These are phyloP conservation scores for Sinelater perroti DNA, from an alignment of 2,888 invertebrate genomes.

Conservation along the genomic window DNA sequence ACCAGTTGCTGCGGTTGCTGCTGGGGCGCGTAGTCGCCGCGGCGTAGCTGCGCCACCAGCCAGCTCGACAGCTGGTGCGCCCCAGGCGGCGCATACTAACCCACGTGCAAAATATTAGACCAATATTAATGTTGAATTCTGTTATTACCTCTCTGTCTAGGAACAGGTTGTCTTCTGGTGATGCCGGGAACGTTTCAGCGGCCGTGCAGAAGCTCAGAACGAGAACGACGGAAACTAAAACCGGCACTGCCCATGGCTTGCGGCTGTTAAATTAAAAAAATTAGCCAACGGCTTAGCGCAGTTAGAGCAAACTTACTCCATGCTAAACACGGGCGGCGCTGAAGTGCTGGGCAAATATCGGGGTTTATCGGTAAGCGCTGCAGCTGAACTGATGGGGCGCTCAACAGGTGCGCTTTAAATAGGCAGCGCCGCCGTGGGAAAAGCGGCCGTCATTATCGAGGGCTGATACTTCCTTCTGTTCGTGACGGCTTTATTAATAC, in stretches of 20 bases:
- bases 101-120: background rate
- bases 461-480: slow-evolving; percentile 18
- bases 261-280: too few species aligned
- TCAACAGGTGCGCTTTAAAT: slow-evolving; percentile 28
- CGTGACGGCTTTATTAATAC: slow-evolving; percentile 23
- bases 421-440: slow-evolving; percentile 19
- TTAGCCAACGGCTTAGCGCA: too few species aligned
- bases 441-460: slow-evolving; percentile 26
- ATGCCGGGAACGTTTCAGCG: slow-evolving; percentile 20
- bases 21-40: slow-evolving; percentile 45
- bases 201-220: slow-evolving; percentile 5
- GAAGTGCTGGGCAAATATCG: background rate
- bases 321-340: too few species aligned
- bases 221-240: slow-evolving; percentile 7
- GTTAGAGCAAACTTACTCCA: too few species aligned
- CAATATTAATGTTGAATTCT: background rate
- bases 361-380: slow-evolving; percentile 11
- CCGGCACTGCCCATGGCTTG: too few species aligned
- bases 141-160: slow-evolving; percentile 35
- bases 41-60: slow-evolving; percentile 52
- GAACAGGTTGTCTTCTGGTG: slow-evolving; percentile 30
- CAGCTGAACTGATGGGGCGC: slow-evolving; percentile 18
- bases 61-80: slow-evolving; percentile 56
- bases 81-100: slow-evolving; percentile 43
- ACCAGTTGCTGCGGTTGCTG: slow-evolving; percentile 29